Evolutionary conservation across 2,113 vertebrate genomes (phyloP).

Genomic region (Burhinus oedicnemus): DNA sequence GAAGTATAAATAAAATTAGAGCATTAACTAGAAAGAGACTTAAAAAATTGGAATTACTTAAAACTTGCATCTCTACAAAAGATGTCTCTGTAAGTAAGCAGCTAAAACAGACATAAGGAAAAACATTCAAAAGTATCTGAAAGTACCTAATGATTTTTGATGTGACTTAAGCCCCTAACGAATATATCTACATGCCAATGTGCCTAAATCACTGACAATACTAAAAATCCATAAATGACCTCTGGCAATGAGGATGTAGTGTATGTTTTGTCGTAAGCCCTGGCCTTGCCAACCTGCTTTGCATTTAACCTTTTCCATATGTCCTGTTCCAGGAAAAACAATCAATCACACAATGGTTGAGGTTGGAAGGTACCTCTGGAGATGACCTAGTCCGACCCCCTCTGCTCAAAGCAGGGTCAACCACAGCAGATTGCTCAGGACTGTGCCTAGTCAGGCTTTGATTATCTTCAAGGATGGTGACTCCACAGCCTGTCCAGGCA

Average conservation of each 20-base stretch:
- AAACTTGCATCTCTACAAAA: not conserved
- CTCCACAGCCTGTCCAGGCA: not conserved
- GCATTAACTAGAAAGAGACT: not conserved
- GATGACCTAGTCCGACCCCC: not conserved
- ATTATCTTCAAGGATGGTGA: not conserved
- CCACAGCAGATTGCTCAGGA: not conserved
- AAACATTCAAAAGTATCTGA: not conserved
- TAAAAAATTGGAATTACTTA: not conserved
- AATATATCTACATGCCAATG: not conserved
- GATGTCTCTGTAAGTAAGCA: not conserved
- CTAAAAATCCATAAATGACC: not conserved
- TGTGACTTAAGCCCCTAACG: not conserved
- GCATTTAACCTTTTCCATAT: not conserved
- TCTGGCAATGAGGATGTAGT: not conserved
- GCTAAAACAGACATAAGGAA: not conserved
- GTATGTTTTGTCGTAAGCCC: not conserved
- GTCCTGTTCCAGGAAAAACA: not conserved
- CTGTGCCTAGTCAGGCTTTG: not conserved
- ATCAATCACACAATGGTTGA: not conserved
- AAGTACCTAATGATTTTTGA: not conserved
- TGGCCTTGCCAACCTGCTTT: not conserved
- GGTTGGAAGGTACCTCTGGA: not conserved
- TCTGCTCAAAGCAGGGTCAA: not conserved
- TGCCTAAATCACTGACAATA: not conserved
- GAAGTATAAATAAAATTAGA: constrained; percentile 27